Evolutionary conservation across 53 echinoderm and acorn worm genomes (phyloP).

Genomic region (Henricia sp.): DNA sequence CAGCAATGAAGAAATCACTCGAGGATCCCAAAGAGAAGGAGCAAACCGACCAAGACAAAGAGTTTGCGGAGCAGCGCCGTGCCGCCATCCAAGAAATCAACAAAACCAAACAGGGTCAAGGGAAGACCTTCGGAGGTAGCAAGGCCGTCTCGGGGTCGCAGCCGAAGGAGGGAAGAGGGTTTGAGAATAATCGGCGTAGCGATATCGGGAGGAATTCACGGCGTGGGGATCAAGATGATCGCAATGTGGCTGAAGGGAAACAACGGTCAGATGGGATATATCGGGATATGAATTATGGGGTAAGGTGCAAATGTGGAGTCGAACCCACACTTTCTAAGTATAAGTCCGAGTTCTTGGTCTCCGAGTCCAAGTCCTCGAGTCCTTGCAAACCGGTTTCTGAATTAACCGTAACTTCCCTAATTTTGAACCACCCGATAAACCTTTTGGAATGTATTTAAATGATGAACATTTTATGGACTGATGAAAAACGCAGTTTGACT

Average conservation of each 20-base stretch:
- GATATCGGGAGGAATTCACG: neutral
- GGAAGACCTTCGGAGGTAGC: slow-evolving; percentile 85
- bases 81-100: slow-evolving; percentile 84
- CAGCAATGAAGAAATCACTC: slow-evolving; percentile 83
- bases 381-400: too few species aligned
- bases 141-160: slow-evolving; percentile 40
- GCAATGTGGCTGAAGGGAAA: slow-evolving; percentile 13
- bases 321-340: neutral
- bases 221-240: slow-evolving; percentile 31
- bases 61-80: slow-evolving; percentile 95
- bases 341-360: neutral
- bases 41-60: slow-evolving; percentile 90
- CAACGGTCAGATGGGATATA: slow-evolving; percentile 67
- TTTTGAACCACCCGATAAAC: too few species aligned
- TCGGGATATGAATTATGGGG: slow-evolving; percentile 72
- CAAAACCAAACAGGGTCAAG: slow-evolving; percentile 72
- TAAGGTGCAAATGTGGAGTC: too few species aligned
- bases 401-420: too few species aligned
- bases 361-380: too few species aligned
- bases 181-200: slow-evolving; percentile 18
- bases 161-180: slow-evolving; percentile 10
- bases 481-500: too few species aligned
- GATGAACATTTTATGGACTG: too few species aligned
- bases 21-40: slow-evolving; percentile 82
- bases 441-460: too few species aligned